Evolutionary conservation across 2,797 vertebrate genomes (phyloP).

Genomic region (Poliocrania exsul): DNA sequence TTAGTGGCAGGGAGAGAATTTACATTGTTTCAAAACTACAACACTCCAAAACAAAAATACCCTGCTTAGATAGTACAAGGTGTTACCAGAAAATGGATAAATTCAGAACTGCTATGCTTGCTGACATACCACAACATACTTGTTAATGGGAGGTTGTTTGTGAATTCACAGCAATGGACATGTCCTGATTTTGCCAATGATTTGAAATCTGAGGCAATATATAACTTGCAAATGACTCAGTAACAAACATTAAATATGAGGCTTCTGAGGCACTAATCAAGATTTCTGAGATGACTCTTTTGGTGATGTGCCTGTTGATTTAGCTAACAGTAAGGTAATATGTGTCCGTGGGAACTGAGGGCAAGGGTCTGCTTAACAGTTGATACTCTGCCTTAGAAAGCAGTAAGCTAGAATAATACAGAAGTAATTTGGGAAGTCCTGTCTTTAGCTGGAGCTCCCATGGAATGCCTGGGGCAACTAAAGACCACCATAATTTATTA

Average conservation of each 20-base stretch:
- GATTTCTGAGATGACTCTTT: neutral
- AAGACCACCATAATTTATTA: neutral
- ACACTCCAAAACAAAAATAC: neutral
- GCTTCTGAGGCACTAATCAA: neutral
- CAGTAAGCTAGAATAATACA: neutral
- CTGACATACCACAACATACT: neutral
- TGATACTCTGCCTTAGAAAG: neutral
- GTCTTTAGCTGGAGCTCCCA: neutral
- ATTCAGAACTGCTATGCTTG: neutral
- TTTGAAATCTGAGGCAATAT: neutral
- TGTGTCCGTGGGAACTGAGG: neutral
- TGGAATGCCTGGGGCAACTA: neutral
- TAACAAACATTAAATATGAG: neutral
- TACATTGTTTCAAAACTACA: no score
- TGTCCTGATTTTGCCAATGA: neutral
- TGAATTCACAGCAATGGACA: neutral
- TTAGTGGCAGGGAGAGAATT: no score
- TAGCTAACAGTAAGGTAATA: neutral
- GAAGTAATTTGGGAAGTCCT: neutral
- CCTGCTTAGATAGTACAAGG: no score
- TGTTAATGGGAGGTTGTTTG: accelerated
- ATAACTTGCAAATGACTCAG: neutral
- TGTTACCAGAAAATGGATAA: neutral
- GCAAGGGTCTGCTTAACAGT: neutral
- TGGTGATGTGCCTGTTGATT: neutral